phyloP scores from a whole-genome alignment of 2,113 vertebrate genomes.

The Columba janthina region DNA sequence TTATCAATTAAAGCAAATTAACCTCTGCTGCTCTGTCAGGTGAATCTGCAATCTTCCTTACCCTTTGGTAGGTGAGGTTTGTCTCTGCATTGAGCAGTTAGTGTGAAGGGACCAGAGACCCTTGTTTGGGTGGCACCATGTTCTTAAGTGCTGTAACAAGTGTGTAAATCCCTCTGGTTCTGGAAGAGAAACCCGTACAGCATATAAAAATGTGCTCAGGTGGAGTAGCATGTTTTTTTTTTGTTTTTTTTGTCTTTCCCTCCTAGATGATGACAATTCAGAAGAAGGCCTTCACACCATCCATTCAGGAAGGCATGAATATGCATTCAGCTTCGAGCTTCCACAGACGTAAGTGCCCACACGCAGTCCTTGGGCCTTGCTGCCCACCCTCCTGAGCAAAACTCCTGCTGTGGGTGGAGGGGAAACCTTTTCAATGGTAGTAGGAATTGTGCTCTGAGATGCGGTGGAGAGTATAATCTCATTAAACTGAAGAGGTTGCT shows the following conservation, averaged over 20 bases:
- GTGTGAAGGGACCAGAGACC: accelerated
- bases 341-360: constrained; percentile 93
- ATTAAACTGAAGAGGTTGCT: constrained; percentile 68
- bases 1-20: background rate
- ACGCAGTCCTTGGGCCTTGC: background rate
- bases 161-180: background rate
- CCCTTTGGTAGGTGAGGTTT: background rate
- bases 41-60: accelerated
- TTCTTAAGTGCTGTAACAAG: background rate
- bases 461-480: constrained; percentile 42
- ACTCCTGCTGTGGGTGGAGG: constrained; percentile 36
- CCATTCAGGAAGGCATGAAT: constrained; percentile 98
- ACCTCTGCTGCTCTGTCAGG: background rate
- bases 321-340: constrained; percentile 99
- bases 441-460: constrained; percentile 45
- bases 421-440: constrained; percentile 76
- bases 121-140: accelerated
- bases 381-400: background rate
- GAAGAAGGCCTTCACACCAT: constrained; percentile 97
- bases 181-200: background rate
- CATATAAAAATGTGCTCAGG: background rate
- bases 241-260: background rate
- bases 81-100: background rate
- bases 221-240: background rate
- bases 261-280: constrained; percentile 94